These are phyloP conservation scores for Rhamnusium bicolor DNA, from an alignment of 2,888 invertebrate species.

Conservation along the genomic window DNA sequence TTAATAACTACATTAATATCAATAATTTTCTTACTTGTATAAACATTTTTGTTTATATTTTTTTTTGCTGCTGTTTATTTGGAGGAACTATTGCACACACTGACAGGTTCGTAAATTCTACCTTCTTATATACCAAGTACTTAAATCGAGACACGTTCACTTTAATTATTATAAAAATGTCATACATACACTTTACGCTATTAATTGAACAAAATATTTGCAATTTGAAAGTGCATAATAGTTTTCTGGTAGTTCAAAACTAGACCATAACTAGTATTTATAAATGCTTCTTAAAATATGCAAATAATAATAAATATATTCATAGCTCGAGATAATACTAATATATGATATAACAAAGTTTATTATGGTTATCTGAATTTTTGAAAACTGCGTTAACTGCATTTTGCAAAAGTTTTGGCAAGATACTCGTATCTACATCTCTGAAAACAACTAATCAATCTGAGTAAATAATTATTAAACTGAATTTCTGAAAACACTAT, in stretches of 20 bases:
- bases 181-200: constrained; percentile 42
- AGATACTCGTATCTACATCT: too few species aligned
- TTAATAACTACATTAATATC: neutral
- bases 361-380: too few species aligned
- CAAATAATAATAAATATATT: neutral
- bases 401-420: too few species aligned
- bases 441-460: too few species aligned
- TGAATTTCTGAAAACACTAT: too few species aligned
- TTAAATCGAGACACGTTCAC: constrained; percentile 46
- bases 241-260: constrained; percentile 14
- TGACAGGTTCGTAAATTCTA: constrained; percentile 36
- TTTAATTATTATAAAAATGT: constrained; percentile 48
- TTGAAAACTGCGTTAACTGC: too few species aligned
- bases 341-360: too few species aligned
- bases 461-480: too few species aligned
- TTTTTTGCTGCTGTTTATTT: constrained; percentile 19
- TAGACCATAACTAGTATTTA: constrained; percentile 8
- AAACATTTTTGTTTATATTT: constrained; percentile 33
- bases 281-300: constrained; percentile 17
- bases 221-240: constrained; percentile 47
- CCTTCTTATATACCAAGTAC: constrained; percentile 48
- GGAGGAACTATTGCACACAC: constrained; percentile 44
- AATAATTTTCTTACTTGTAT: constrained; percentile 42
- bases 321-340: too few species aligned
- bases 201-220: constrained; percentile 49